These are phyloP conservation scores for Oriolus oriolus DNA, from an alignment of 2,113 vertebrate genomes.

Conservation along the genomic window DNA sequence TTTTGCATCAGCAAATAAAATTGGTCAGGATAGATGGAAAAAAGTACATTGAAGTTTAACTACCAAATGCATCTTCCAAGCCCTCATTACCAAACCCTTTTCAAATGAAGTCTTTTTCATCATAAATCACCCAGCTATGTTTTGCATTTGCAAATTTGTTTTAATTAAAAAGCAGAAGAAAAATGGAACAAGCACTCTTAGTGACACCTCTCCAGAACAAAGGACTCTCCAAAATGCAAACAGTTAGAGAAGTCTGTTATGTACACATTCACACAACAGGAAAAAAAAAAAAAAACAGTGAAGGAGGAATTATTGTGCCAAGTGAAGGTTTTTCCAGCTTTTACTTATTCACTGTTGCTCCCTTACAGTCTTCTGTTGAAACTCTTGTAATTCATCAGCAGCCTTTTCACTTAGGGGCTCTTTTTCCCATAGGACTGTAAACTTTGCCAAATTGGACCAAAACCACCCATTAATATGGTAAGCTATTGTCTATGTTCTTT, in stretches of 20 bases:
- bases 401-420: not conserved
- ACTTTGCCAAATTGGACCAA: not conserved
- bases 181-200: not conserved
- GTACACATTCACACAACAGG: not conserved
- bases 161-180: conserved; percentile 30
- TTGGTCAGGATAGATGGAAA: not conserved
- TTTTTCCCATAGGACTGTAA: not conserved
- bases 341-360: not conserved
- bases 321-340: not conserved
- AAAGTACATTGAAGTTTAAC: not conserved
- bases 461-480: not conserved
- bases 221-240: not conserved
- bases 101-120: not conserved
- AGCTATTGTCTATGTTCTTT: not conserved
- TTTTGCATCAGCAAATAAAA: conserved; percentile 33
- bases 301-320: not conserved
- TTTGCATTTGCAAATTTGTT: not conserved
- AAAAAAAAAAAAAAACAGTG: not conserved
- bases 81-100: not conserved
- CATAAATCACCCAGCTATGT: not conserved
- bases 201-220: not conserved
- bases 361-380: not conserved
- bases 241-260: not conserved
- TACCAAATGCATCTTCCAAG: not conserved
- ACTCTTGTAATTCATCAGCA: not conserved